Conservation (phyloP, 2,113 vertebrate species). For the Semnornis frantzii region DNA sequence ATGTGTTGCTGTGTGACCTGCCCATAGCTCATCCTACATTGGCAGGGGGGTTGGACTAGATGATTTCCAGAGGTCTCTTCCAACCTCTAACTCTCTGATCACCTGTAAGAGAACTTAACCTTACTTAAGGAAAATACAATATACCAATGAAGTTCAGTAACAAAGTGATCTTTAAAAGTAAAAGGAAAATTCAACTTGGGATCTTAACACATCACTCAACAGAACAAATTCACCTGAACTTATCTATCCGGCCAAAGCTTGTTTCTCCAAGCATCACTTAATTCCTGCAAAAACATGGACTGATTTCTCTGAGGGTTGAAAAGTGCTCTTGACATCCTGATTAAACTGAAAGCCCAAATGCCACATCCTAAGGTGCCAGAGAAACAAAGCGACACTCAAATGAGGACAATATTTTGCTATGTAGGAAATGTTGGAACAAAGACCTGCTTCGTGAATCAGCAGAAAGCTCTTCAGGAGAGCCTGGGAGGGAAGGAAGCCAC, state of each 20-base stretch:
- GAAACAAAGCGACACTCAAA: neutral
- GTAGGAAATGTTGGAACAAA: neutral
- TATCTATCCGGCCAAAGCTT: neutral
- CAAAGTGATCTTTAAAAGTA: neutral
- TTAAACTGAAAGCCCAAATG: neutral
- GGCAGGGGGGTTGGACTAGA: no score
- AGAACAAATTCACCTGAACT: neutral
- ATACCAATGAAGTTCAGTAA: neutral
- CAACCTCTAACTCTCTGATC: no score
- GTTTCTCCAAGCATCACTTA: neutral
- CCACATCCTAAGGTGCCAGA: neutral
- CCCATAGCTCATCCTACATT: no score
- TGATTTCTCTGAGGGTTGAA: neutral
- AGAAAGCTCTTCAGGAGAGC: neutral
- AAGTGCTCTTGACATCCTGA: neutral
- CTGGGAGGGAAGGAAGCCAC: neutral
- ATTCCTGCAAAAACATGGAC: neutral
- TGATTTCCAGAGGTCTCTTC: no score
- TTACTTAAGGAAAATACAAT: neutral
- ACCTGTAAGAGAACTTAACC: neutral
- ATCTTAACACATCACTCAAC: neutral
- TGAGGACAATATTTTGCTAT: neutral
- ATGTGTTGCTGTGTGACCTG: no score
- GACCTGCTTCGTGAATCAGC: neutral
- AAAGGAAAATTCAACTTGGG: neutral